Percentiles rank a stretch among this genome's conserved stretches.
These are phyloP conservation scores for Aldabrachelys gigantea DNA, from an alignment of 2,113 vertebrate genomes.

Conservation along the genomic window DNA sequence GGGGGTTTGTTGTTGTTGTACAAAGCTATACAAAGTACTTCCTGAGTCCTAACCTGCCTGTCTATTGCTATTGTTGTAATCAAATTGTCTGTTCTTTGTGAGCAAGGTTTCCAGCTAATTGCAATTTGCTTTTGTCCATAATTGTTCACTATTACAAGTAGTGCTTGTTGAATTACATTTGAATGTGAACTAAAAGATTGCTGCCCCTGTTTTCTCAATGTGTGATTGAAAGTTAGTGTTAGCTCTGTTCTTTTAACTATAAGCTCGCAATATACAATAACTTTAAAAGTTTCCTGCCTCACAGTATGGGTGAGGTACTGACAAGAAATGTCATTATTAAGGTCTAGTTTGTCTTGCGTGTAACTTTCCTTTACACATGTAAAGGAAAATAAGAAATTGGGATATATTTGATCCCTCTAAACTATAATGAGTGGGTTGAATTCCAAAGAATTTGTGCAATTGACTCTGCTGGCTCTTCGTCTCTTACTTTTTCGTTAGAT, in stretches of 20 bases:
- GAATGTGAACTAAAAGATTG: not conserved
- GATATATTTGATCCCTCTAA: not conserved
- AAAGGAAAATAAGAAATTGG: not conserved
- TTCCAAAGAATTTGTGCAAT: not conserved
- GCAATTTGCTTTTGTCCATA: constrained; percentile 19
- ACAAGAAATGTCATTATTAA: not conserved
- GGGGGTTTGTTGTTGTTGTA: not conserved
- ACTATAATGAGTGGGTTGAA: not conserved
- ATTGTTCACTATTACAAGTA: not conserved
- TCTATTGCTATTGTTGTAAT: constrained; percentile 21
- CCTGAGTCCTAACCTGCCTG: not conserved
- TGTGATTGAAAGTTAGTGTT: not conserved
- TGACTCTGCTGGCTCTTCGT: not conserved
- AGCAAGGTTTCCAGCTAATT: not conserved
- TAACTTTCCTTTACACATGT: not conserved
- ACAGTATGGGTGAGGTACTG: not conserved
- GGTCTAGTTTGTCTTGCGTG: not conserved
- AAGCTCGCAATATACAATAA: not conserved
- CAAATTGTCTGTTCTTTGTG: not conserved
- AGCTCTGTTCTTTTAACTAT: not conserved
- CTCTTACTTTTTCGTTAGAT: not conserved
- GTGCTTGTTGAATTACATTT: constrained; percentile 3
- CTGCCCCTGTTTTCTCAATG: not conserved
- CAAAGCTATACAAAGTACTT: not conserved
- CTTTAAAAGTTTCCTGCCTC: not conserved